These are phyloP conservation scores for Hecatera dysodea DNA, from an alignment of 2,888 invertebrate genomes.

Conservation along the genomic window DNA sequence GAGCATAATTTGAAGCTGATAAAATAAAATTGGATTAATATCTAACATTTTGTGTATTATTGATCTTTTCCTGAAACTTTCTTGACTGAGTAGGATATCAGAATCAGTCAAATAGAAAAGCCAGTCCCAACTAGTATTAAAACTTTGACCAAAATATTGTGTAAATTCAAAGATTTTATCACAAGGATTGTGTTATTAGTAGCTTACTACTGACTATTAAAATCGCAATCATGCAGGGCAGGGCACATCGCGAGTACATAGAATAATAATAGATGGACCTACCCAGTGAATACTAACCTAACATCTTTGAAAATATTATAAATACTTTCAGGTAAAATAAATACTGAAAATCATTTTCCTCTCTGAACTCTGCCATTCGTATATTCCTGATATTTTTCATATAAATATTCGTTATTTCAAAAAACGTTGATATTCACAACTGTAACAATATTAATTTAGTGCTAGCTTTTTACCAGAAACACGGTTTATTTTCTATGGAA, in stretches of 20 bases:
- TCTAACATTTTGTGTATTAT: too few species aligned
- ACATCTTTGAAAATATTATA: neutral
- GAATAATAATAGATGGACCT: neutral
- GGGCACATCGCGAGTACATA: neutral
- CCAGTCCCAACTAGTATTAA: neutral
- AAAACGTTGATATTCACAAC: neutral
- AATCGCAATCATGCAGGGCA: neutral
- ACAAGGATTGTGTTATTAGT: neutral
- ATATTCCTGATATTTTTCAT: too few species aligned
- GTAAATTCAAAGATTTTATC: neutral
- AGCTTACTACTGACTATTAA: neutral
- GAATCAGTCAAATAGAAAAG: neutral
- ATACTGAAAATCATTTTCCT: neutral
- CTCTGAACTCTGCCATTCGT: neutral
- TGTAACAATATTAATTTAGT: conserved; percentile 13
- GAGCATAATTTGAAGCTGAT: too few species aligned
- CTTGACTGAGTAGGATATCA: too few species aligned
- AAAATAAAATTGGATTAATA: too few species aligned
- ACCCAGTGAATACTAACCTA: neutral
- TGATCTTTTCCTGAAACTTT: too few species aligned
- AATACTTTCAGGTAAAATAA: neutral
- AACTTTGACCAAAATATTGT: too few species aligned
- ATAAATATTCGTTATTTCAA: neutral
- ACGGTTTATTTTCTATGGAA: conserved; percentile 1
- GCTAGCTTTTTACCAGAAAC: neutral